A percentile compares a stretch with the other conserved stretches of the same genome.
These are phyloP conservation scores for Diloba caeruleocephala DNA, from an alignment of 2,888 invertebrate genomes.

Conservation along the genomic window DNA sequence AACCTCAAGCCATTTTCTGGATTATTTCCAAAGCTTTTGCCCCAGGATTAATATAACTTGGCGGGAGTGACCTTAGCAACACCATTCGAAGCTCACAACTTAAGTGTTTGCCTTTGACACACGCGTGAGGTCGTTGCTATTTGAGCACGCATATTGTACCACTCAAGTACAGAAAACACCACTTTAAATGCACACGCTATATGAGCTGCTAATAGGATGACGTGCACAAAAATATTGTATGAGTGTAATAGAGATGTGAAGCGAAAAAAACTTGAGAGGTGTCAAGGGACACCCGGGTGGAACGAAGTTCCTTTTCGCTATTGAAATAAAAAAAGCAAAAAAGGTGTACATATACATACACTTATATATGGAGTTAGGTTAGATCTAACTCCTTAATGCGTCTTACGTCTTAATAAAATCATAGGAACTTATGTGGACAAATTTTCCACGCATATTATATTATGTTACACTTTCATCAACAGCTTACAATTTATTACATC, in stretches of 20 bases:
- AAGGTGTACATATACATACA: no score
- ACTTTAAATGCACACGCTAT: slow-evolving; percentile 37
- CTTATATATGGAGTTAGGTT: no score
- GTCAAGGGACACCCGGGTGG: no score
- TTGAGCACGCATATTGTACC: slow-evolving; percentile 45
- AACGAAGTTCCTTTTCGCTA: no score
- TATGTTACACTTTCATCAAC: slow-evolving; percentile 5
- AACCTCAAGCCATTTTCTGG: slow-evolving; percentile 9
- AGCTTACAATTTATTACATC: neutral
- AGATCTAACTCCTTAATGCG: no score
- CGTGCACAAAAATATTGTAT: slow-evolving; percentile 3
- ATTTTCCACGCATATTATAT: slow-evolving; percentile 30
- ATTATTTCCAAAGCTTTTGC: slow-evolving; percentile 38
- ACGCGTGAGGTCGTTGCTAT: slow-evolving; percentile 58
- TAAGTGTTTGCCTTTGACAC: slow-evolving; percentile 61
- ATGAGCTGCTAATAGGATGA: slow-evolving; percentile 13
- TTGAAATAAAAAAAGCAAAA: no score
- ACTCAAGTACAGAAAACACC: slow-evolving; percentile 37
- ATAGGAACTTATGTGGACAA: no score
- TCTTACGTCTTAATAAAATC: no score
- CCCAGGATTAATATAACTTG: slow-evolving; percentile 51
- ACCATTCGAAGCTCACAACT: slow-evolving; percentile 41
- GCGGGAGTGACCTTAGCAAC: slow-evolving; percentile 42
- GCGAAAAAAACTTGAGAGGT: neutral
- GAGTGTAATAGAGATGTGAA: neutral